Percentiles rank a stretch among this genome's conserved stretches.
phyloP scores from a whole-genome alignment of 2,113 vertebrate species.

The Gallinago paraguaiae region DNA sequence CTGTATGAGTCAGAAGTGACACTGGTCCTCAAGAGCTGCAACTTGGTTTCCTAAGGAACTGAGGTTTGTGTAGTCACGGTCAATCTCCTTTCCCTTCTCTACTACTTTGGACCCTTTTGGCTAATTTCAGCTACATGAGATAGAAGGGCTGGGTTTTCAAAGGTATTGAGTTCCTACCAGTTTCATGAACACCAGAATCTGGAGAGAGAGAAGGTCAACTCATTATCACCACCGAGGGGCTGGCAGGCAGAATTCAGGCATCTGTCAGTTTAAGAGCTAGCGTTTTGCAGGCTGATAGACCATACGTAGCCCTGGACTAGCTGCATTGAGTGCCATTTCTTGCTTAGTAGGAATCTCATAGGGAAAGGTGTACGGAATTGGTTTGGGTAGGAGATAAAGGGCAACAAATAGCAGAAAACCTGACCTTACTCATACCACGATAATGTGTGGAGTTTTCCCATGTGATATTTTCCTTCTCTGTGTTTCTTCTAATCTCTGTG shows the following conservation, averaged over 20 bases:
- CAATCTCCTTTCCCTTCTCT: not conserved
- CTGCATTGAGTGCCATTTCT: not conserved
- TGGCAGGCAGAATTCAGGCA: not conserved
- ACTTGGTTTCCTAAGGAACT: not conserved
- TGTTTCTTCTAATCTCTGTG: too few relatives aligned
- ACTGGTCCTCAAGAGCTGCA: not conserved
- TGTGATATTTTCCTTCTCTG: not conserved
- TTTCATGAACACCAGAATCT: not conserved
- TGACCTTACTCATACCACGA: not conserved
- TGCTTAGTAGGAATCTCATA: not conserved
- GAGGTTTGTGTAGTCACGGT: not conserved
- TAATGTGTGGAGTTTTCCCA: not conserved
- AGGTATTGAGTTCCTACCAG: not conserved
- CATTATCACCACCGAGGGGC: not conserved
- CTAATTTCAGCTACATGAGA: not conserved
- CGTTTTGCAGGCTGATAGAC: not conserved
- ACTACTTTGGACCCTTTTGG: not conserved
- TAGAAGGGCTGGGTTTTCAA: not conserved
- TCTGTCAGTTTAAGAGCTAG: not conserved
- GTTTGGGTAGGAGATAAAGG: not conserved
- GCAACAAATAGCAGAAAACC: not conserved
- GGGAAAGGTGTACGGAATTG: not conserved
- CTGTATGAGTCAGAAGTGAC: not conserved
- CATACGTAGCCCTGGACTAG: rapidly evolving
- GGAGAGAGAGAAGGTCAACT: not conserved